Base-by-base conservation (phyloP, 1,140 invertebrate genomes). In the Drosophila biarmipes region DNA sequence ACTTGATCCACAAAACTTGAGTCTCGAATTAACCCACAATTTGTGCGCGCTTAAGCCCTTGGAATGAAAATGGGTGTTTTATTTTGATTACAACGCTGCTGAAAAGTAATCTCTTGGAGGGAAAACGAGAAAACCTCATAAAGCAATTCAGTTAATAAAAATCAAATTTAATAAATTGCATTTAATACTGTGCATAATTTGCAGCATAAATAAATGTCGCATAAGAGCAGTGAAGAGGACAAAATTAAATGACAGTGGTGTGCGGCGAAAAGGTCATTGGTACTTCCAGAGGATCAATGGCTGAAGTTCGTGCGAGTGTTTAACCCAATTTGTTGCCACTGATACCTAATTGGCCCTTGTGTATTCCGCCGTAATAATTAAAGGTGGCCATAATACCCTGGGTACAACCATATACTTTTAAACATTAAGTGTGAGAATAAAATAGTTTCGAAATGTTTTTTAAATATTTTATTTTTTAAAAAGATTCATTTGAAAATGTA, bases 131-230 rank as follows among this genome's bases (percentile, higher is more conserved):
- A 58, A 68, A 68, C 43, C 49, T 71, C 55, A 55, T 62, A 55
- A 48, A 15, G 38, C 56, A 86, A 86, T 81, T 80, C 69, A 78
- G 64, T 86, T 87, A 78, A 87, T 78, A 63, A 64, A 71, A 81
- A 87, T 82, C 62, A 71, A 68, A 68, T 82, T 82, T 72, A 78
- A 75, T 86, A 85, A 85, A 86, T 81, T 82, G 66, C 78, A 73
- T 86, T 82, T 74, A 80, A 63, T 51, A 69, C 24, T n/a, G 37
- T 40, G 57, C 63, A 72, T 77, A 37, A 78, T 81, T 59, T 80
- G 45, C 55, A 49, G 15, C 2, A 11, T 12, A 31, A 40, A 59
- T 80, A 71, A 77, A 80, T 73, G 62, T 58, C 46, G 64, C 54
- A 61, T 48, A 38, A 37, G 35, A 29, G 31, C n/a, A n/a, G 6